A percentile compares a stretch with the other conserved stretches of the same genome.
Conservation (phyloP, 2,797 vertebrate species). For the Acropternis orthonyx region DNA sequence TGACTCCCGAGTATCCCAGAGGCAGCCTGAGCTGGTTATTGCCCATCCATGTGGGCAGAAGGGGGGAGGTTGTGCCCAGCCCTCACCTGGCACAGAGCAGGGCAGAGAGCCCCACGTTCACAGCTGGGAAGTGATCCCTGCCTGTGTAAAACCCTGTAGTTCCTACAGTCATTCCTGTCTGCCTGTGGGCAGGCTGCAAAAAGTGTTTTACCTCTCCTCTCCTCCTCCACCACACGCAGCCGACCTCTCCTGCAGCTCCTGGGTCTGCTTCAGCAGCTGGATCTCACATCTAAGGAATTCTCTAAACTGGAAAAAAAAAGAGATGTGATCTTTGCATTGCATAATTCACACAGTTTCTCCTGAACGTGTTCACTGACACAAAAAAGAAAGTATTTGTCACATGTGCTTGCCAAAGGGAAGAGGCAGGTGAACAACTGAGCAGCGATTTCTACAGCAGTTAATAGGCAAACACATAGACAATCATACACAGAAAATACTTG, state of each 20-base stretch:
- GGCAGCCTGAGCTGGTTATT: neutral
- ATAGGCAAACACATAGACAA: neutral
- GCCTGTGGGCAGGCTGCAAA: rapidly evolving
- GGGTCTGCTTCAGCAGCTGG: neutral
- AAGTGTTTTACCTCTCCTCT: rapidly evolving
- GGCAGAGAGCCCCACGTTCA: rapidly evolving
- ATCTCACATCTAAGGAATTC: neutral
- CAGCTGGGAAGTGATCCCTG: neutral
- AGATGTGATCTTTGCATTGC: neutral
- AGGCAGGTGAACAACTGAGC: neutral
- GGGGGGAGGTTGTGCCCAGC: neutral
- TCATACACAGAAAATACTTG: neutral
- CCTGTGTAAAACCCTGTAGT: neutral
- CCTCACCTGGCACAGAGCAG: neutral
- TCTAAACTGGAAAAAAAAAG: neutral
- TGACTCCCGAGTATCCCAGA: rapidly evolving
- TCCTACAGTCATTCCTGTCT: rapidly evolving
- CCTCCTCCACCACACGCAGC: neutral
- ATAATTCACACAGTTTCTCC: neutral
- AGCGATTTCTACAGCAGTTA: neutral
- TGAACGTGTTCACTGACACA: rapidly evolving
- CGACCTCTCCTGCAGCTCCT: neutral
- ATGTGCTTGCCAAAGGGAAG: neutral
- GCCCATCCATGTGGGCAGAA: rapidly evolving
- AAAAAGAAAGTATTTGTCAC: neutral